phyloP scores from a whole-genome alignment of 2,113 vertebrate species.

The Typhlomys cinereus region DNA sequence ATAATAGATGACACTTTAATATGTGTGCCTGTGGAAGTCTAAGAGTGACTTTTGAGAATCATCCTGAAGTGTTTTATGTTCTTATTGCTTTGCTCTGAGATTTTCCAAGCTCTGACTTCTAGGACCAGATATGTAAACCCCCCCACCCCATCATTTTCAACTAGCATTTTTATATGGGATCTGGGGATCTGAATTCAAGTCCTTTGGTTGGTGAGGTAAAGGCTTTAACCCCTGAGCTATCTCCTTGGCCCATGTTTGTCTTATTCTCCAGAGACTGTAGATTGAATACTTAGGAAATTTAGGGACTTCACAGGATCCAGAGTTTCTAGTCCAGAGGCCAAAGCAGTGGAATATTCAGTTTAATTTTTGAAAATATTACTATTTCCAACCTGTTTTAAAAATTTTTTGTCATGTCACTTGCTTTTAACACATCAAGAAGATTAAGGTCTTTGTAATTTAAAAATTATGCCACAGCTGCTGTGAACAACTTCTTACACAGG shows the following conservation, averaged over 20 bases:
- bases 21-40: too few relatives aligned
- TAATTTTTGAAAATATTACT: conserved; percentile 59
- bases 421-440: conserved; percentile 60
- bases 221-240: background rate
- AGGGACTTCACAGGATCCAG: background rate
- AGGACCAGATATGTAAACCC: too few relatives aligned
- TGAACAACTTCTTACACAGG: conserved; percentile 13
- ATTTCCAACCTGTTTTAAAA: conserved; percentile 58
- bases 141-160: rapidly evolving
- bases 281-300: background rate
- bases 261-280: background rate
- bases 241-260: too few relatives aligned
- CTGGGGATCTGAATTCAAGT: background rate
- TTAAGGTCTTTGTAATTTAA: conserved; percentile 72
- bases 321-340: background rate
- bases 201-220: background rate
- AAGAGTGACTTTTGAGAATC: too few relatives aligned
- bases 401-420: conserved; percentile 51
- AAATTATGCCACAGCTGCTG: conserved; percentile 69
- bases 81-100: too few relatives aligned
- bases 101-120: too few relatives aligned
- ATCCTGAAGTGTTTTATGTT: too few relatives aligned
- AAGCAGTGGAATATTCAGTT: background rate
- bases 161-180: background rate
- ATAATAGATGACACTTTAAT: too few relatives aligned